phyloP scores from a whole-genome alignment of 2,797 vertebrate genomes.

The Sciurus carolinensis region DNA sequence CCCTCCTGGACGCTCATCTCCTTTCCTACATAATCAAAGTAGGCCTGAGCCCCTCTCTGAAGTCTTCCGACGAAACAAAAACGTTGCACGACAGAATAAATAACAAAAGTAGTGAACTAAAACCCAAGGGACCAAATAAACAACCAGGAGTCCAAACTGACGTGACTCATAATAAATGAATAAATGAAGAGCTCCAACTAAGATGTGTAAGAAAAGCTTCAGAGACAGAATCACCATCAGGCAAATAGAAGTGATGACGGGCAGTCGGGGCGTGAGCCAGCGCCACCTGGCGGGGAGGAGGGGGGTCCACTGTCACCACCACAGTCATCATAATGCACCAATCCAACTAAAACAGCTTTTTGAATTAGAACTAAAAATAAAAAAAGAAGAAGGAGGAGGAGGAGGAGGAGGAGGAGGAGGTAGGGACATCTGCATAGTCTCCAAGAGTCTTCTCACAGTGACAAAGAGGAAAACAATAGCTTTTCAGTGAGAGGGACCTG shows the following conservation, averaged over 20 bases:
- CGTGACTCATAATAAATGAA: background rate
- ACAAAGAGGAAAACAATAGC: background rate
- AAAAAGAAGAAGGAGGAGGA: background rate
- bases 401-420: background rate
- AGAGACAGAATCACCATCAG: background rate
- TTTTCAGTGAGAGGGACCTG: background rate
- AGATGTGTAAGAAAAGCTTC: background rate
- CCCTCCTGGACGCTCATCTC: background rate
- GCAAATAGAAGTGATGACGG: too few relatives aligned
- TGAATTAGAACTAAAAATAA: too few relatives aligned
- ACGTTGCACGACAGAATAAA: background rate
- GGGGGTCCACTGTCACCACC: too few relatives aligned
- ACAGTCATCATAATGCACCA: too few relatives aligned
- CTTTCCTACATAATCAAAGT: conserved; percentile 11
- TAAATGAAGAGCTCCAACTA: background rate
- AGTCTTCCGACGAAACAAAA: background rate
- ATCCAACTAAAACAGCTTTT: too few relatives aligned
- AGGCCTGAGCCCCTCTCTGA: background rate
- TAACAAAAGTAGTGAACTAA: background rate
- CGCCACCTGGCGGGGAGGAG: too few relatives aligned
- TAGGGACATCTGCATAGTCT: background rate
- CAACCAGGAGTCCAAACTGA: background rate
- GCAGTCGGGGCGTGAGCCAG: too few relatives aligned
- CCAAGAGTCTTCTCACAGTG: background rate
- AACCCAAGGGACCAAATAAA: background rate